Evolutionary conservation across 2,888 invertebrate genomes (phyloP).

Genomic region (Andricus curvator): DNA sequence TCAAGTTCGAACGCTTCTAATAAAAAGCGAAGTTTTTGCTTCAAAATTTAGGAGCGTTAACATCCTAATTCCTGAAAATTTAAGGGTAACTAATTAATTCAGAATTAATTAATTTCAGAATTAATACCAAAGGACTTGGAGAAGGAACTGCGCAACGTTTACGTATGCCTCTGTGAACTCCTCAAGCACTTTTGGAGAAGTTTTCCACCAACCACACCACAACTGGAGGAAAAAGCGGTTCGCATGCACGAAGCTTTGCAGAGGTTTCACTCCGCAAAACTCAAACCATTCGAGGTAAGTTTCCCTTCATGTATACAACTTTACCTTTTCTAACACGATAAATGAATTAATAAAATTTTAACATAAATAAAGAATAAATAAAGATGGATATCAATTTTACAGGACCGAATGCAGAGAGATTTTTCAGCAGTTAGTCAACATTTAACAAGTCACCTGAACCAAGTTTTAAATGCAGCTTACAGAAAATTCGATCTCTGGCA

Average conservation of each 20-base stretch:
- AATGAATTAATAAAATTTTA: background rate
- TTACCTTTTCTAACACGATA: background rate
- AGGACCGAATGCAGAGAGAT: slow-evolving; percentile 91
- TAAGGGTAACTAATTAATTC: too few relatives aligned
- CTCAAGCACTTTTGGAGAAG: slow-evolving; percentile 97
- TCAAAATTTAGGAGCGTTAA: too few relatives aligned
- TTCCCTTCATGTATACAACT: background rate
- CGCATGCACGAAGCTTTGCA: slow-evolving; percentile 94
- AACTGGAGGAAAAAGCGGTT: slow-evolving; percentile 88
- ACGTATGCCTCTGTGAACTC: slow-evolving; percentile 92
- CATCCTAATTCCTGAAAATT: too few relatives aligned
- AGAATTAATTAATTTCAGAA: slow-evolving; percentile 80
- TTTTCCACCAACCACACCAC: slow-evolving; percentile 89
- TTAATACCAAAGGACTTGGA: slow-evolving; percentile 91
- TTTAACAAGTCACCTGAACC: slow-evolving; percentile 91
- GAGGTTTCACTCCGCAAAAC: slow-evolving; percentile 91
- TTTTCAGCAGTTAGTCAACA: slow-evolving; percentile 89
- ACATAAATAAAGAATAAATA: background rate
- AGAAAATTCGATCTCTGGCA: slow-evolving; percentile 94
- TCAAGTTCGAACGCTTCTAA: too few relatives aligned
- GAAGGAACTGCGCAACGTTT: slow-evolving; percentile 90
- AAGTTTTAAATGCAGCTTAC: slow-evolving; percentile 91
- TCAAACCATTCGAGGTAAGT: slow-evolving; percentile 90
- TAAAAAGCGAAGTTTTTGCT: too few relatives aligned
- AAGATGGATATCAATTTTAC: slow-evolving; percentile 61